Base-by-base conservation (phyloP, 2,113 vertebrate species). In the Tupaia chinensis region DNA sequence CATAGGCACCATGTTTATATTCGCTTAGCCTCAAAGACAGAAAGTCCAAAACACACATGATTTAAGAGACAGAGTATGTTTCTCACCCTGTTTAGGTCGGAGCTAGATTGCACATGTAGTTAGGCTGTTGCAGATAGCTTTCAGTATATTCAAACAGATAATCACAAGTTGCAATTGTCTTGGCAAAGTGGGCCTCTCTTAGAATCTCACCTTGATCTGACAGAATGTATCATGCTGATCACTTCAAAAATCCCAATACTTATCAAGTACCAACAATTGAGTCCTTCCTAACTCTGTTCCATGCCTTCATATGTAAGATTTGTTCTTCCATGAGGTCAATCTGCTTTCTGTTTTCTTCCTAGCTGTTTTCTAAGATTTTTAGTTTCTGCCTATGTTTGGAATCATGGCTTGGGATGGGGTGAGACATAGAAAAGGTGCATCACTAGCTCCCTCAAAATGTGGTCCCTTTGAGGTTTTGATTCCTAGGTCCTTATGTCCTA, bases 251-350 rank as follows among this genome's bases (percentile, higher is more conserved):
- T 68, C 8, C 70, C 32, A 63, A 9, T 69, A 69, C 7, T 66
- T 34, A 60, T 29, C 20, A 7, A 16, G 1, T 13, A 16, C 17
- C 54, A 65, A 92, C 16, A n/a, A 13, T n/a, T 16, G 44, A 0
- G 3, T 76, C 23, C 20, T 89, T 93, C 29, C 7, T 58, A 3
- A 17, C 4, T 77, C 20, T 56, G 22, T n/a, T 66, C 20, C 63
- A 29, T 8, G 12, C 7, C 7, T 95, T 53, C 44, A 25, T 0
- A 44, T 6, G 4, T 1, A 0, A 3, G 2, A 82, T 73, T 53
- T 82, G 5, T 58, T 73, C 7, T 53, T 70, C 19, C 5, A 7
- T 9, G 1, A 72, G 3, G n/a, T 32, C 12, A 60, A 23, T 68
- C 2, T 73, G 7, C 20, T 91, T 83, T 73, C 25, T 88, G 19